phyloP scores from a whole-genome alignment of 2,113 vertebrate genomes.

The Salvelinus fontinalis region DNA sequence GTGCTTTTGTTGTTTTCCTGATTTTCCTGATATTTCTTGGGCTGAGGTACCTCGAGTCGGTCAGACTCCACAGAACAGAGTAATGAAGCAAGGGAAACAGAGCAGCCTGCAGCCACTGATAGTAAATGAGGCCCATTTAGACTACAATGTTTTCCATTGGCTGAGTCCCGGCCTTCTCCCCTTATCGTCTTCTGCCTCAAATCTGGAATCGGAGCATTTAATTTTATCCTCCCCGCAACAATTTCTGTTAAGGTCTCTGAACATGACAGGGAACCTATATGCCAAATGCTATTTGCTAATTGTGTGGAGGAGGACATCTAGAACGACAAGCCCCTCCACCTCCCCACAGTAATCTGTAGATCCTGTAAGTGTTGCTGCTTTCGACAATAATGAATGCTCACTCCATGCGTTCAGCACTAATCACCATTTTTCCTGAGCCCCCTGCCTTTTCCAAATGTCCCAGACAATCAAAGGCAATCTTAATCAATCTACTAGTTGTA shows the following conservation, averaged over 20 bases:
- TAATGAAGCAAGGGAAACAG: conserved; percentile 36
- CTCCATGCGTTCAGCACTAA: neutral
- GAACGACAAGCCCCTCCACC: neutral
- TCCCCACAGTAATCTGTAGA: neutral
- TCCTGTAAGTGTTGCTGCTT: conserved; percentile 16
- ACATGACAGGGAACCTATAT: neutral
- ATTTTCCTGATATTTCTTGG: neutral
- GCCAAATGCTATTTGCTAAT: neutral
- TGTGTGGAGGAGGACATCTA: neutral
- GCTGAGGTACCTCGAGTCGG: neutral
- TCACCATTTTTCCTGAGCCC: neutral
- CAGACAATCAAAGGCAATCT: neutral
- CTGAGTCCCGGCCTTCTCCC: conserved; percentile 6
- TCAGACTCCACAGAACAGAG: conserved; percentile 26
- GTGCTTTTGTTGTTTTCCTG: conserved; percentile 4
- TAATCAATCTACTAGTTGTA: conserved; percentile 5
- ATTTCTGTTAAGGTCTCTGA: neutral
- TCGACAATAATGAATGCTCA: conserved; percentile 7
- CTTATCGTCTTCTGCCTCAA: neutral
- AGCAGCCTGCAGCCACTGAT: conserved; percentile 24
- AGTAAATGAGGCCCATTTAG: conserved; percentile 43
- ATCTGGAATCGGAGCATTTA: neutral
- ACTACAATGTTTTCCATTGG: conserved; percentile 25
- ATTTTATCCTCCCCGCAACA: neutral
- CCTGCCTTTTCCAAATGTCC: neutral